A percentile compares a stretch with the other conserved stretches of the same genome.
These are phyloP conservation scores for Sthenelais limicola DNA, from an alignment of 2,888 invertebrate species.

Conservation along the genomic window DNA sequence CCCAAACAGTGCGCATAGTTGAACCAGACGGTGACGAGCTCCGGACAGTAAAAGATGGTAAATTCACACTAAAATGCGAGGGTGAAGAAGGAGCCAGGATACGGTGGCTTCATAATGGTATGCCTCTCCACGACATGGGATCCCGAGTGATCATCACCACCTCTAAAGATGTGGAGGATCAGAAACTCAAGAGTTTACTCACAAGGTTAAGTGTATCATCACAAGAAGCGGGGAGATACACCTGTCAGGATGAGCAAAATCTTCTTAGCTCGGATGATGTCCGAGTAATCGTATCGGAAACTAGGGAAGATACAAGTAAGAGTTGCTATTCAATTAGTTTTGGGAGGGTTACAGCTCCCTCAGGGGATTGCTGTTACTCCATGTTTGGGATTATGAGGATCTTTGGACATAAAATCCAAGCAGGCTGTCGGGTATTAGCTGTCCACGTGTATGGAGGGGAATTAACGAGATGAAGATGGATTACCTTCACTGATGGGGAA, in stretches of 20 bases:
- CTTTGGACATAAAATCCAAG: no score
- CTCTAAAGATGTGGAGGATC: constrained; percentile 8
- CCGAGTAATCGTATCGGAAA: not conserved
- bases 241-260: constrained; percentile 16
- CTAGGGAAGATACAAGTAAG: not conserved
- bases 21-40: constrained; percentile 27
- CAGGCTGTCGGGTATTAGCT: no score
- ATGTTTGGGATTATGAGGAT: not conserved
- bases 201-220: constrained; percentile 1
- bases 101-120: constrained; percentile 28
- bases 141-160: constrained; percentile 19
- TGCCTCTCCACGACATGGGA: constrained; percentile 15
- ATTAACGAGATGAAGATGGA: no score
- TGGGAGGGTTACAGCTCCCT: no score
- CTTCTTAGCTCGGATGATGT: not conserved
- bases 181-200: constrained; percentile 13
- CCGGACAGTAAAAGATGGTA: not conserved
- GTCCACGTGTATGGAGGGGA: no score
- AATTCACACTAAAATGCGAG: constrained; percentile 23
- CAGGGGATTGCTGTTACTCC: not conserved
- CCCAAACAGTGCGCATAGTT: constrained; percentile 20
- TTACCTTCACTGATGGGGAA: no score
- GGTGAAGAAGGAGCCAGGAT: constrained; percentile 15
- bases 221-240: constrained; percentile 1
- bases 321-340: no score